Evolutionary conservation across 53 echinoderm and acorn worm genomes (phyloP).

Genomic region (Antedon mediterranea): DNA sequence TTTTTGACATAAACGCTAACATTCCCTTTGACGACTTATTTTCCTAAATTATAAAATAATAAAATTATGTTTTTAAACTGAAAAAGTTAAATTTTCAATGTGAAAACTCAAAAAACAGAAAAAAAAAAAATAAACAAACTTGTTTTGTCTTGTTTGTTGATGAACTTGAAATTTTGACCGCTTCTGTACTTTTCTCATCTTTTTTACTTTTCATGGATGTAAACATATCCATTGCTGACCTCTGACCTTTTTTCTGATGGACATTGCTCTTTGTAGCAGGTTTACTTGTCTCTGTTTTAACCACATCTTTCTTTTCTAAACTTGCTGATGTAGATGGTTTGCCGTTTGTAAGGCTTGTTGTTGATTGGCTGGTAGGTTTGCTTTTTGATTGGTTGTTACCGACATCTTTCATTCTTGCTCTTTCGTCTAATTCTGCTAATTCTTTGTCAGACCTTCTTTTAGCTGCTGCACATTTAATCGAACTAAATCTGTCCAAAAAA

Average conservation of each 20-base stretch:
- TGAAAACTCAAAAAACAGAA: too few relatives aligned
- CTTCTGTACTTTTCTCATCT: neutral
- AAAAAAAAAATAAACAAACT: neutral
- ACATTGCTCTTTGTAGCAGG: neutral
- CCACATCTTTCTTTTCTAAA: neutral
- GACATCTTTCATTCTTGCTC: constrained; percentile 3
- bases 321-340: neutral
- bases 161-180: neutral
- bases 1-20: constrained; percentile 4
- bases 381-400: neutral
- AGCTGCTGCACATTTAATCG: constrained; percentile 55
- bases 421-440: constrained; percentile 15
- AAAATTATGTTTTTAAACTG: neutral
- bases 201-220: neutral
- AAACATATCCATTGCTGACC: constrained; percentile 1
- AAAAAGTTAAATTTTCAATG: too few relatives aligned
- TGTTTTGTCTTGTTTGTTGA: neutral
- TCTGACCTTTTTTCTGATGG: neutral
- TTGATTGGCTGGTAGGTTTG: constrained; percentile 7
- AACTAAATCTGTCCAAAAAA: constrained; percentile 43
- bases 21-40: neutral
- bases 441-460: constrained; percentile 35
- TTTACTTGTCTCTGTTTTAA: too few relatives aligned
- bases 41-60: neutral
- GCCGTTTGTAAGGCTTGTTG: neutral